Percentiles rank a stretch among this genome's conserved stretches.
Conservation (phyloP, 2,113 vertebrate genomes). For the Zootoca vivipara region DNA sequence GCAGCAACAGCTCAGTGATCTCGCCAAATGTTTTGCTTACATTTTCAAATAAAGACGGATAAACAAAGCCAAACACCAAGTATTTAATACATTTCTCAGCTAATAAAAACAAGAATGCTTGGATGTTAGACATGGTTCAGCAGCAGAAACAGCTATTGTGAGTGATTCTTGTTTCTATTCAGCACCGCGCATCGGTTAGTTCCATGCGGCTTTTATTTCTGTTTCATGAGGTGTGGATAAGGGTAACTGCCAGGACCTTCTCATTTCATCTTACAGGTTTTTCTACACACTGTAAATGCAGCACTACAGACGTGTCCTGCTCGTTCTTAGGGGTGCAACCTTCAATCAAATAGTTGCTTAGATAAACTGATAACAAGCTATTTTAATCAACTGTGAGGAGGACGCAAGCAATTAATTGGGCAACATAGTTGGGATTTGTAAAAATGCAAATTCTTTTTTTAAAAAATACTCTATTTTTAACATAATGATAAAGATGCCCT, state of each 20-base stretch:
- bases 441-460: neutral
- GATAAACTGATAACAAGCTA: neutral
- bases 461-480: neutral
- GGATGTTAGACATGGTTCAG: constrained; percentile 36
- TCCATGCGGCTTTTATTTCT: constrained; percentile 21
- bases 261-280: constrained; percentile 15
- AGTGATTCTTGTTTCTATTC: constrained; percentile 18
- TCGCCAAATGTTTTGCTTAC: constrained; percentile 49
- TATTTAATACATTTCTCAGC: constrained; percentile 38
- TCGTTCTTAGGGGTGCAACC: neutral
- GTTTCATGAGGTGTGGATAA: neutral
- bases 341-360: neutral
- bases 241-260: neutral
- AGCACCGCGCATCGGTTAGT: constrained; percentile 10
- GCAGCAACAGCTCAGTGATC: constrained; percentile 50
- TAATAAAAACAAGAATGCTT: constrained; percentile 29
- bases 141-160: constrained; percentile 40
- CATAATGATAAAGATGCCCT: neutral
- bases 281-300: neutral
- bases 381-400: neutral
- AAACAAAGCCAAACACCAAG: constrained; percentile 47
- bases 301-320: neutral
- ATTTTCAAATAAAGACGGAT: constrained; percentile 43
- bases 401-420: neutral
- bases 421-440: neutral